Evolutionary conservation across 2,888 invertebrate species (phyloP).

Genomic region (Macaria liturata): DNA sequence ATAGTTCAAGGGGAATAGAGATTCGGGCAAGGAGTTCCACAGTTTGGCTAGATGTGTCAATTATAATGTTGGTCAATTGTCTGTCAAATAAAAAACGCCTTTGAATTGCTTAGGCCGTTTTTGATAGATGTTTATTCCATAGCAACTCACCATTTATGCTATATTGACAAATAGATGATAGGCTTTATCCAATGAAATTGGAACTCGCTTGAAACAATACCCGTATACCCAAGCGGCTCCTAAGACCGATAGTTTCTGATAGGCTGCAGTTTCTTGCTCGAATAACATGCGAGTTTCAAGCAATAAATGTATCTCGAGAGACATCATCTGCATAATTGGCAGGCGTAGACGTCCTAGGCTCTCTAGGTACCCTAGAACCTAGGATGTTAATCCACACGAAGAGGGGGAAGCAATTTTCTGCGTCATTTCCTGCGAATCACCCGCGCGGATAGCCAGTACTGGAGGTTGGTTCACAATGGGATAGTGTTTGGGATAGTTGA

Average conservation of each 20-base stretch:
- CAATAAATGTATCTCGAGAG: conserved; percentile 65
- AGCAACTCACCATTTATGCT: too few species aligned
- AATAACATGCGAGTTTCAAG: conserved; percentile 30
- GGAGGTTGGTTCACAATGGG: neutral
- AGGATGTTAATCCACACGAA: conserved; percentile 79
- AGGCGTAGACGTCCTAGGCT: conserved; percentile 48
- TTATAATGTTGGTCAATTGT: too few species aligned
- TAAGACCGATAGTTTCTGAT: conserved; percentile 1
- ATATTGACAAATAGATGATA: too few species aligned
- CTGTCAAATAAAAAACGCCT: too few species aligned
- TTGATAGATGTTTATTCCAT: too few species aligned
- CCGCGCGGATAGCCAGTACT: conserved; percentile 54
- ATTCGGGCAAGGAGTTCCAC: too few species aligned
- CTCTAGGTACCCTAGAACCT: conserved; percentile 70
- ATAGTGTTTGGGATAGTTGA: neutral
- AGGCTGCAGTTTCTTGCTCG: conserved; percentile 6
- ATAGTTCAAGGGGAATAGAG: too few species aligned
- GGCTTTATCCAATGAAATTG: too few species aligned
- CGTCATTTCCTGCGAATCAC: conserved; percentile 78
- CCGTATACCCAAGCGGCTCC: neutral
- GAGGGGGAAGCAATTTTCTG: conserved; percentile 78
- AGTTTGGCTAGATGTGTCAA: too few species aligned
- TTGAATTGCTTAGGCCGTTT: too few species aligned
- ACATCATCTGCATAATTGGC: conserved; percentile 82
- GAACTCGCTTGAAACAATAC: neutral